These are phyloP conservation scores for Prorops nasuta DNA, from an alignment of 1,140 invertebrate genomes.

Conservation along the genomic window DNA sequence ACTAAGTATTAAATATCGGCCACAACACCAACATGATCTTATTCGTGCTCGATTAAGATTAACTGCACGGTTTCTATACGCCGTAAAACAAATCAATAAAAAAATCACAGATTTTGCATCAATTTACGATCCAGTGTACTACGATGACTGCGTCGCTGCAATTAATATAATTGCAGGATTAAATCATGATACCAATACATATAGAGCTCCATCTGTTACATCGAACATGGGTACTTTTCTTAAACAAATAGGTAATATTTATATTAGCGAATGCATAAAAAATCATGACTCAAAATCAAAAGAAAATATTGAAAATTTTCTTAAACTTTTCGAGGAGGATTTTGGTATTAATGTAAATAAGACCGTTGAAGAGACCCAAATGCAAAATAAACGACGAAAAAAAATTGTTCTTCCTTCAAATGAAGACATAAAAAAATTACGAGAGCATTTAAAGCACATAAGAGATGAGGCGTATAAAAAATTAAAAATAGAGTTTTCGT, in stretches of 20 bases:
- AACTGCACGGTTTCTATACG: not conserved
- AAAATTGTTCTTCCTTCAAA: conserved; percentile 16
- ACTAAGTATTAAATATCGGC: not conserved
- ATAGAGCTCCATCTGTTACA: conserved; percentile 12
- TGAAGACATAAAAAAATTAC: conserved; percentile 21
- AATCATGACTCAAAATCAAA: conserved; percentile 3
- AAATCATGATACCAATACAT: conserved; percentile 9
- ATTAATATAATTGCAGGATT: conserved; percentile 19
- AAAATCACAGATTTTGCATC: conserved; percentile 4
- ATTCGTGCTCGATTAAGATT: not conserved
- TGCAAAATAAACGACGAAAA: conserved; percentile 18
- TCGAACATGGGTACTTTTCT: conserved; percentile 21
- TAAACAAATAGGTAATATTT: conserved; percentile 17
- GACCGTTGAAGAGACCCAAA: conserved; percentile 20
- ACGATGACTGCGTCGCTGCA: conserved; percentile 6
- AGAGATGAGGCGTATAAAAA: conserved; percentile 3
- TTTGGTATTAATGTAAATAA: conserved; percentile 22
- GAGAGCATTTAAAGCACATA: conserved; percentile 11
- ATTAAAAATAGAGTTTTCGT: conserved; percentile 5
- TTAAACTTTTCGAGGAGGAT: conserved; percentile 20
- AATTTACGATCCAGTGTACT: conserved; percentile 18
- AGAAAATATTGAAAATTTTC: conserved; percentile 15
- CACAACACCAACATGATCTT: not conserved
- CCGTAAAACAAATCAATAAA: not conserved
- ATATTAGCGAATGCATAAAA: conserved; percentile 16